phyloP scores from a whole-genome alignment of 2,888 invertebrate species.

The Lapara coniferarum region DNA sequence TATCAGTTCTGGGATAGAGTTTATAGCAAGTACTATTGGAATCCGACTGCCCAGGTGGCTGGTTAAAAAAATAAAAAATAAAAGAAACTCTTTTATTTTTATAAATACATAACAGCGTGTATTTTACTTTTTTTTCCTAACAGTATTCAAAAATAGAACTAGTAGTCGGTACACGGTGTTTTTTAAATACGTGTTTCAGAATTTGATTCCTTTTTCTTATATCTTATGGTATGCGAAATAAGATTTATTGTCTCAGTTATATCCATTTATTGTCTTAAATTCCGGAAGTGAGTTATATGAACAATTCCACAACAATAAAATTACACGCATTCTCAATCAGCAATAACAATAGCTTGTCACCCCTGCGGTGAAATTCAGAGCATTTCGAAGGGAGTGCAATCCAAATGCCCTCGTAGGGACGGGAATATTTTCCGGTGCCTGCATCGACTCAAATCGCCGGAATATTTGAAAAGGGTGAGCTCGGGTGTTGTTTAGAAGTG shows the following conservation, averaged over 20 bases:
- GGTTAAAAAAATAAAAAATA: slow-evolving; percentile 16
- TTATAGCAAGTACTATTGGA: slow-evolving; percentile 69
- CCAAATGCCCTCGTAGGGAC: slow-evolving; percentile 40
- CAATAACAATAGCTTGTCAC: slow-evolving; percentile 17
- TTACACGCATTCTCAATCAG: background rate
- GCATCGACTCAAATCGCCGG: slow-evolving; percentile 58
- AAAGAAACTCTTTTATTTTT: background rate
- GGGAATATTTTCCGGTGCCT: slow-evolving; percentile 55
- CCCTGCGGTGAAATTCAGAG: slow-evolving; percentile 21
- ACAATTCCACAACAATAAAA: slow-evolving; percentile 4
- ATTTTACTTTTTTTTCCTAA: too few relatives aligned
- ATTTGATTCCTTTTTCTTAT: too few relatives aligned
- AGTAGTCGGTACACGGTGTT: too few relatives aligned
- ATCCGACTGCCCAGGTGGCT: slow-evolving; percentile 48
- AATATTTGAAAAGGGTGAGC: slow-evolving; percentile 52
- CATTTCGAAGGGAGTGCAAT: slow-evolving; percentile 23
- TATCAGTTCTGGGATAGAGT: slow-evolving; percentile 67
- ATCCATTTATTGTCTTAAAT: background rate
- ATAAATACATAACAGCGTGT: too few relatives aligned
- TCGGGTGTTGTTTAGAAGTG: slow-evolving; percentile 56
- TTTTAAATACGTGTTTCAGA: too few relatives aligned
- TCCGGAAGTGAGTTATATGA: background rate
- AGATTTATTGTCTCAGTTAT: background rate
- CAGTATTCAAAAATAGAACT: too few relatives aligned
- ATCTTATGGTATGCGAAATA: too few relatives aligned